phyloP scores from a whole-genome alignment of 2,888 invertebrate genomes.

The Pyralis farinalis region DNA sequence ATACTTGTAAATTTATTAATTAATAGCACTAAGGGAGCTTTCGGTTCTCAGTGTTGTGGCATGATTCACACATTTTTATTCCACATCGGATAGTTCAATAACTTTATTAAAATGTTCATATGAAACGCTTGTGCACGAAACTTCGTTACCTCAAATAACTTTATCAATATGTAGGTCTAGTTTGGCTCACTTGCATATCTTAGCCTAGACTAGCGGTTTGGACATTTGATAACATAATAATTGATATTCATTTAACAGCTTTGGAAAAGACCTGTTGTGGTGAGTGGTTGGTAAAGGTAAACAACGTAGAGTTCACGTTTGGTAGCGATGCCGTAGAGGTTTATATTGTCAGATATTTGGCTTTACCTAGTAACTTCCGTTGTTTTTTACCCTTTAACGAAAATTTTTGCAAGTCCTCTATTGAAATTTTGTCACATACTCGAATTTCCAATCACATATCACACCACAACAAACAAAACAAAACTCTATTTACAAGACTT shows the following conservation, averaged over 20 bases:
- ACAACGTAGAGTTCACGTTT: conserved; percentile 47
- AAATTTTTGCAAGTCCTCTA: conserved; percentile 29
- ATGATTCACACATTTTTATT: conserved; percentile 35
- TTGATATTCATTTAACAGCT: conserved; percentile 72
- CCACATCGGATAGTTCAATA: conserved; percentile 6
- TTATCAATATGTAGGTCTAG: not conserved
- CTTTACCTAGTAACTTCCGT: conserved; percentile 54
- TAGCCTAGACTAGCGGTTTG: conserved; percentile 3
- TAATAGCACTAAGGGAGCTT: conserved; percentile 44
- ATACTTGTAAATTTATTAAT: conserved; percentile 22
- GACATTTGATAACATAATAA: conserved; percentile 35
- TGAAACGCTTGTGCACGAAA: conserved; percentile 9
- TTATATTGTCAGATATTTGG: conserved; percentile 54
- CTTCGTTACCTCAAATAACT: conserved; percentile 7
- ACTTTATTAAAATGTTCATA: not conserved
- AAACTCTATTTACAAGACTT: conserved; percentile 18
- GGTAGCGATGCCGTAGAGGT: conserved; percentile 60
- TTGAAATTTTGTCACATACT: conserved; percentile 27
- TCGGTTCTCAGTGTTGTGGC: conserved; percentile 61
- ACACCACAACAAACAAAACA: conserved; percentile 37
- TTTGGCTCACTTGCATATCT: conserved; percentile 10
- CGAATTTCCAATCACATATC: conserved; percentile 29
- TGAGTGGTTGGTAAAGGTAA: conserved; percentile 74
- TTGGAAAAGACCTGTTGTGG: conserved; percentile 79
- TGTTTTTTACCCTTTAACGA: conserved; percentile 40